Percentiles rank a stretch among this genome's conserved stretches.
phyloP scores from a whole-genome alignment of 2,113 vertebrate species.

The Ctenomys sociabilis region DNA sequence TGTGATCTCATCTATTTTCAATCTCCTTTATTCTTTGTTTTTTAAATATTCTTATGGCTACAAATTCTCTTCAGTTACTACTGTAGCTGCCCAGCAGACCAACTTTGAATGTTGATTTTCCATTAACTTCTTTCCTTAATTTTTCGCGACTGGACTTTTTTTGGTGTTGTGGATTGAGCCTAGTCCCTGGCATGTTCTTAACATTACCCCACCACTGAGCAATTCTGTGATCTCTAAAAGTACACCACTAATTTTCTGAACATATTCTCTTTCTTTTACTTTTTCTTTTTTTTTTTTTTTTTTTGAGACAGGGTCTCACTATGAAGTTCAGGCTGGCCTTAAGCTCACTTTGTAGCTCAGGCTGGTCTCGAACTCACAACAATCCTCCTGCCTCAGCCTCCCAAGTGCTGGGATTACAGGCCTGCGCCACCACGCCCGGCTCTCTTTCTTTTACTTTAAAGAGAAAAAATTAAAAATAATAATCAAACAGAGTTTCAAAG shows the following conservation, averaged over 20 bases:
- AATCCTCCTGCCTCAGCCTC: too few relatives aligned
- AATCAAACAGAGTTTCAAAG: too few relatives aligned
- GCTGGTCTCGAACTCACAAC: too few relatives aligned
- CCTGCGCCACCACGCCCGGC: too few relatives aligned
- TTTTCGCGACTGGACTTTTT: not conserved
- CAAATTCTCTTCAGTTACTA: not conserved
- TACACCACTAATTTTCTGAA: not conserved
- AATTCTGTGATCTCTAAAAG: not conserved
- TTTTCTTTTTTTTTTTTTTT: too few relatives aligned
- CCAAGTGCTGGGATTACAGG: too few relatives aligned
- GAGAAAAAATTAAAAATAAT: too few relatives aligned
- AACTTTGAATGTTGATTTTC: not conserved
- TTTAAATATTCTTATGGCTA: not conserved
- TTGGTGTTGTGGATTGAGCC: not conserved
- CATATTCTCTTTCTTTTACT: not conserved
- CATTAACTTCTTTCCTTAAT: not conserved
- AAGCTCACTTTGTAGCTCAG: too few relatives aligned
- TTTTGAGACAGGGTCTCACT: too few relatives aligned
- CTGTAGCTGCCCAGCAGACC: not conserved
- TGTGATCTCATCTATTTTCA: constrained; percentile 8
- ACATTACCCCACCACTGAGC: not conserved
- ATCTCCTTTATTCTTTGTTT: not conserved
- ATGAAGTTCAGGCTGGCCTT: too few relatives aligned
- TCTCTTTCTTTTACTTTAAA: too few relatives aligned
- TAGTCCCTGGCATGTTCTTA: not conserved